phyloP scores from a whole-genome alignment of 2,888 invertebrate species.

The Drosophila nr. medialis region DNA sequence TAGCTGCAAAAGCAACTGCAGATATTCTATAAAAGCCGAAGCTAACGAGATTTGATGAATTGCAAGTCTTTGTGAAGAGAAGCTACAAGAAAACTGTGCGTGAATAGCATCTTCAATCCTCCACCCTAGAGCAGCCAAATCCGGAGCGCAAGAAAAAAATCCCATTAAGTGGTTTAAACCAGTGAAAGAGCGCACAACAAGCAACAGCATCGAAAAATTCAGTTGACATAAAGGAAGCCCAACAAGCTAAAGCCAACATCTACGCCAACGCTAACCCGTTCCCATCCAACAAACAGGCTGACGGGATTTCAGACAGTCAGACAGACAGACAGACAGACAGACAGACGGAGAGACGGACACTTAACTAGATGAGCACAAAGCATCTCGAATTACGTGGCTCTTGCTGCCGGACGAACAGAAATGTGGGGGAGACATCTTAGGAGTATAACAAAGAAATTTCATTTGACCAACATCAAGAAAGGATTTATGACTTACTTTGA shows the following conservation, averaged over 20 bases:
- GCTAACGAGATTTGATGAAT: slow-evolving; percentile 80
- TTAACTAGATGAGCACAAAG: slow-evolving; percentile 53
- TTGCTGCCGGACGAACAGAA: slow-evolving; percentile 22
- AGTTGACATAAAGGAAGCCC: slow-evolving; percentile 72
- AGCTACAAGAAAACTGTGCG: slow-evolving; percentile 71
- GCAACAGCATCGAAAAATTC: slow-evolving; percentile 67
- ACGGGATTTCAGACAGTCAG: slow-evolving; percentile 4
- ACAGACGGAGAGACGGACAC: slow-evolving; percentile 19
- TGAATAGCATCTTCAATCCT: slow-evolving; percentile 54
- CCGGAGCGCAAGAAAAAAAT: slow-evolving; percentile 23
- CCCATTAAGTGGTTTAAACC: slow-evolving; percentile 77
- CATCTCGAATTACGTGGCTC: slow-evolving; percentile 76
- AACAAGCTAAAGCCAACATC: slow-evolving; percentile 25
- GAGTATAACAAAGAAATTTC: slow-evolving; percentile 57
- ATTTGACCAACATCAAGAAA: slow-evolving; percentile 54
- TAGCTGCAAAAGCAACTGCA: slow-evolving; percentile 63
- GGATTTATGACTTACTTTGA: slow-evolving; percentile 53
- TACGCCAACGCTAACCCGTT: slow-evolving; percentile 2
- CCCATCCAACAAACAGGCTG: background rate
- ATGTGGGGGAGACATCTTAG: background rate
- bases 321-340: background rate
- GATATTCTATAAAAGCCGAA: slow-evolving; percentile 78
- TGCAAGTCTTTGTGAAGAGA: slow-evolving; percentile 76
- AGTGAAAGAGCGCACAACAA: slow-evolving; percentile 57
- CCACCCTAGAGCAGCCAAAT: slow-evolving; percentile 8